phyloP scores from a whole-genome alignment of 1,140 invertebrate species.

The Lepidurus couesii region DNA sequence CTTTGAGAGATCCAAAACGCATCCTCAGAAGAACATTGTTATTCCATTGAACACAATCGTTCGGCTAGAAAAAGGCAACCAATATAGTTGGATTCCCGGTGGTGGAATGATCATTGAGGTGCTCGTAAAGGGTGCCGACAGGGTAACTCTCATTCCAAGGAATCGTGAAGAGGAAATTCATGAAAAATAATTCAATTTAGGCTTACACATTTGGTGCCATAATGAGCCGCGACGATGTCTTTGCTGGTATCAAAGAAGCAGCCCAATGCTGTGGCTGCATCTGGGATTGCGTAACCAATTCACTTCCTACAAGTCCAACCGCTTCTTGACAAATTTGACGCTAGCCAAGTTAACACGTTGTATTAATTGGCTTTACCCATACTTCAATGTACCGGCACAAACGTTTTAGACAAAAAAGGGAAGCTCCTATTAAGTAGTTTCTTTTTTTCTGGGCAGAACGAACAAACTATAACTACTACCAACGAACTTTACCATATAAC shows the following conservation, averaged over 20 bases:
- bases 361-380: neutral
- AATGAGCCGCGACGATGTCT: constrained; percentile 46
- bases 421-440: constrained; percentile 22
- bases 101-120: constrained; percentile 48
- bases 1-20: constrained; percentile 47
- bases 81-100: constrained; percentile 47
- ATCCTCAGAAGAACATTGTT: constrained; percentile 46
- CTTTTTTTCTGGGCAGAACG: neutral
- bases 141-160: constrained; percentile 38
- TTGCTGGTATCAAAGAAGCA: constrained; percentile 43
- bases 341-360: neutral
- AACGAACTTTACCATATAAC: neutral
- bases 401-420: neutral
- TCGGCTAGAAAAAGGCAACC: constrained; percentile 47
- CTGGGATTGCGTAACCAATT: constrained; percentile 31
- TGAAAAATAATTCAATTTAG: constrained; percentile 37
- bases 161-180: neutral
- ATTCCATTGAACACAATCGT: constrained; percentile 45
- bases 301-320: neutral
- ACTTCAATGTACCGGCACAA: neutral
- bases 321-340: neutral
- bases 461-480: neutral
- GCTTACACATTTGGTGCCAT: constrained; percentile 47
- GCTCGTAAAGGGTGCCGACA: constrained; percentile 42
- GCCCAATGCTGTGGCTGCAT: constrained; percentile 39